Conservation (phyloP, 2,888 invertebrate species). For the Drosophila siamana region DNA sequence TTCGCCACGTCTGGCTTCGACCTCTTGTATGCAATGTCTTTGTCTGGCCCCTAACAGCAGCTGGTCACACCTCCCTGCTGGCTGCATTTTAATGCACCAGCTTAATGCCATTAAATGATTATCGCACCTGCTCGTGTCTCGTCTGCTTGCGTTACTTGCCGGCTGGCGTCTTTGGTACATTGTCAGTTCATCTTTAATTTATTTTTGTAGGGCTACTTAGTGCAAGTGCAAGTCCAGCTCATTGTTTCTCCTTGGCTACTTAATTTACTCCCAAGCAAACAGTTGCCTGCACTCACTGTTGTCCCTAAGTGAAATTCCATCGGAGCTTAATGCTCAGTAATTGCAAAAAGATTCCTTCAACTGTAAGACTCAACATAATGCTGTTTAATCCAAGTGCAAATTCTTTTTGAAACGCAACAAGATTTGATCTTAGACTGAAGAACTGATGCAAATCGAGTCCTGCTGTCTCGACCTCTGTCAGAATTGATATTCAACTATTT, state of each 20-base stretch:
- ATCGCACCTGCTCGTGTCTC: slow-evolving; percentile 65
- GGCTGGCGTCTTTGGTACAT: slow-evolving; percentile 8
- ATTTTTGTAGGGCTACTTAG: slow-evolving; percentile 52
- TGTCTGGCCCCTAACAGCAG: slow-evolving; percentile 8
- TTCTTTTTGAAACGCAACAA: too few relatives aligned
- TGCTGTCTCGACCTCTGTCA: too few relatives aligned
- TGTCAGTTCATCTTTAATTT: slow-evolving; percentile 60
- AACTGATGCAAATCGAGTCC: too few relatives aligned
- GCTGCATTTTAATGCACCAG: slow-evolving; percentile 63
- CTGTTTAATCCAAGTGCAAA: not conserved
- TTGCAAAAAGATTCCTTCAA: slow-evolving; percentile 2
- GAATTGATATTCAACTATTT: not conserved
- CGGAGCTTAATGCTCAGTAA: slow-evolving; percentile 2
- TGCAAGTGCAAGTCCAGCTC: slow-evolving; percentile 12
- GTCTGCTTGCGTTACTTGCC: too few relatives aligned
- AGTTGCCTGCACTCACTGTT: not conserved
- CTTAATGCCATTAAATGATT: slow-evolving; percentile 78
- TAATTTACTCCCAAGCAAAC: slow-evolving; percentile 34
- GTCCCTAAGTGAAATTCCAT: not conserved
- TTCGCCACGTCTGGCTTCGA: not conserved
- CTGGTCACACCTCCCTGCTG: slow-evolving; percentile 50
- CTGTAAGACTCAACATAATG: not conserved
- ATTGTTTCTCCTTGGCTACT: slow-evolving; percentile 53
- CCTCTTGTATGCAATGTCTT: not conserved
- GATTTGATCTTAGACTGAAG: too few relatives aligned